Evolutionary conservation across 2,113 vertebrate genomes (phyloP).

Genomic region (Regulus satrapa): DNA sequence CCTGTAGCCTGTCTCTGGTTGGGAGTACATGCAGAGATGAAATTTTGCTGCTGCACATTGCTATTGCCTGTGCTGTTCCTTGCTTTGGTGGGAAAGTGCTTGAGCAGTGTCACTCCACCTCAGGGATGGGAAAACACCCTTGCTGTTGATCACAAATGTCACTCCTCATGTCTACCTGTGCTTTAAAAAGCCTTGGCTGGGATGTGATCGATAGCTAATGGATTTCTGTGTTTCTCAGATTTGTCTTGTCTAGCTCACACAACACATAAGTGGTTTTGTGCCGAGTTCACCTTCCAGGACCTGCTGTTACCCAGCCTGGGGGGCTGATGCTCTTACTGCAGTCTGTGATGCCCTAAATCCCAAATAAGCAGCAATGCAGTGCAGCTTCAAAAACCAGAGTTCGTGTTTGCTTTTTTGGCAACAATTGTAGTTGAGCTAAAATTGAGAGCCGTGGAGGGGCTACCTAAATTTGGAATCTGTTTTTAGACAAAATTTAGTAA

Average conservation of each 20-base stretch:
- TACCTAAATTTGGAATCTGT: not conserved
- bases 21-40: not conserved
- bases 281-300: not conserved
- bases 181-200: not conserved
- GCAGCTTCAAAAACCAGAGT: not conserved
- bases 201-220: not conserved
- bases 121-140: not conserved
- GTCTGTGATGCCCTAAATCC: not conserved
- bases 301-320: not conserved
- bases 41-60: not conserved
- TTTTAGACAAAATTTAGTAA: not conserved
- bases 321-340: not conserved
- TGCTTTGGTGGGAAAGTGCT: not conserved
- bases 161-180: accelerated
- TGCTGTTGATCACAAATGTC: not conserved
- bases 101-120: not conserved
- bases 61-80: not conserved
- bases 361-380: not conserved
- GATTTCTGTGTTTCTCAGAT: not conserved
- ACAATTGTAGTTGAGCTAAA: not conserved
- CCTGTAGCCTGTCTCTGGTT: not conserved
- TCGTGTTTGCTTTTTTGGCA: not conserved
- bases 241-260: not conserved
- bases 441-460: not conserved
- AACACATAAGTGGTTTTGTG: not conserved